A percentile compares a stretch with the other conserved stretches of the same genome.
Evolutionary conservation across 2,888 invertebrate genomes (phyloP).

Genomic region (Drosophila seclusa): DNA sequence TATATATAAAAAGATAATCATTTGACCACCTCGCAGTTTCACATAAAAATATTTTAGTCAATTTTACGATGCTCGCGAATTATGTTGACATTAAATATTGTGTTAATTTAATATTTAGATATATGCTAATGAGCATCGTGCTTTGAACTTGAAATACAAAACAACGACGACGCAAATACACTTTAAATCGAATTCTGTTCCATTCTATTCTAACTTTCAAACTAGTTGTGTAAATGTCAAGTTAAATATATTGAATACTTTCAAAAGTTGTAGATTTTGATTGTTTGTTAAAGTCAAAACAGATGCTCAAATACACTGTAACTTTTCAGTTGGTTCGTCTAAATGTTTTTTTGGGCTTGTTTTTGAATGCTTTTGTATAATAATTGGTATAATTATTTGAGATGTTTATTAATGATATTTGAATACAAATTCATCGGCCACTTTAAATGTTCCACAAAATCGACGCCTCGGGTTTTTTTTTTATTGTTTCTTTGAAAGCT

Average conservation of each 20-base stretch:
- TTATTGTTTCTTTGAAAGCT: slow-evolving; percentile 3
- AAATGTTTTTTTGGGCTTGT: not conserved
- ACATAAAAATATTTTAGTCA: slow-evolving; percentile 62
- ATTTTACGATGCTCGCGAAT: slow-evolving; percentile 65
- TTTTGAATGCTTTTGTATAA: slow-evolving; percentile 16
- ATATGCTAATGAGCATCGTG: slow-evolving; percentile 55
- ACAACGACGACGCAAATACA: not conserved
- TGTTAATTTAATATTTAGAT: slow-evolving; percentile 80
- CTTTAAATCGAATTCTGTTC: not conserved
- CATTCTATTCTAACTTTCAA: not conserved
- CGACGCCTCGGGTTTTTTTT: slow-evolving; percentile 32
- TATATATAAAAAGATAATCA: not conserved
- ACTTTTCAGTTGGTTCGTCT: not conserved
- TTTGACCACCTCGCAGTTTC: slow-evolving; percentile 39
- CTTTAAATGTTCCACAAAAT: slow-evolving; percentile 39
- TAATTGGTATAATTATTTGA: slow-evolving; percentile 30
- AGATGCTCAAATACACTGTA: not conserved
- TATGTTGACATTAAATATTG: slow-evolving; percentile 74
- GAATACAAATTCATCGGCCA: slow-evolving; percentile 65
- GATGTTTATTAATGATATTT: slow-evolving; percentile 54
- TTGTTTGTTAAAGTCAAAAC: not conserved
- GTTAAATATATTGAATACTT: not conserved
- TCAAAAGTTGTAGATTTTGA: not conserved
- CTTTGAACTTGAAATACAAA: not conserved
- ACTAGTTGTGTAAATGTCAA: not conserved